phyloP scores from a whole-genome alignment of 2,113 vertebrate species.

The Rynchops niger region DNA sequence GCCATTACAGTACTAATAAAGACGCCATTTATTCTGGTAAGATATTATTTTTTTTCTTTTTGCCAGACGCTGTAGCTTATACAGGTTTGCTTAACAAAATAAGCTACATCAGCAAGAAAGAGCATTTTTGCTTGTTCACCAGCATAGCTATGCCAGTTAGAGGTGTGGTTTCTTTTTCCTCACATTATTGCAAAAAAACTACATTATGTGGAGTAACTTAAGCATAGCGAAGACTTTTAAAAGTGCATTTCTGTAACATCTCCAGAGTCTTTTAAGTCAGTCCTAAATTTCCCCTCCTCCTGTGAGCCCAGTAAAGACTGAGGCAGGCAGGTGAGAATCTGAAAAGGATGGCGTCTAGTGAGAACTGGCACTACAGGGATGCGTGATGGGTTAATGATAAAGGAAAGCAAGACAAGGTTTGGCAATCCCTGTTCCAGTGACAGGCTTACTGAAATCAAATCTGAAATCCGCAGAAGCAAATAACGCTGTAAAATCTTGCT shows the following conservation, averaged over 20 bases:
- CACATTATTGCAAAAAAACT: neutral
- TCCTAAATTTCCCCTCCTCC: neutral
- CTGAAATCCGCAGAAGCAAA: neutral
- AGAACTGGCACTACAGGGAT: neutral
- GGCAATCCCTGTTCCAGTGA: neutral
- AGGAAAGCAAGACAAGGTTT: neutral
- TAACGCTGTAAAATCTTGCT: neutral
- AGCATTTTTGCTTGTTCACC: neutral
- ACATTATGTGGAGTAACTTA: neutral
- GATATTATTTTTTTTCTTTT: neutral
- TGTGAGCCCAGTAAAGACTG: neutral
- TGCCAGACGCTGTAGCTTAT: neutral
- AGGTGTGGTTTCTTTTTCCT: neutral
- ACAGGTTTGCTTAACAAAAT: neutral
- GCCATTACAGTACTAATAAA: neutral
- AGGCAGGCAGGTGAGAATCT: neutral
- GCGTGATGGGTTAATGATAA: neutral
- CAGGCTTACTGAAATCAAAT: neutral
- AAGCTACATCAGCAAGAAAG: neutral
- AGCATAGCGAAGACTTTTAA: neutral
- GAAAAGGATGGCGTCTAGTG: neutral
- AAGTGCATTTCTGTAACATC: neutral
- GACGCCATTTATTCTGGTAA: neutral
- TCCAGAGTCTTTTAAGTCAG: neutral
- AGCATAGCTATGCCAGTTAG: neutral